Conservation (phyloP, 2,888 invertebrate genomes). For the Dendrolimus houi region DNA sequence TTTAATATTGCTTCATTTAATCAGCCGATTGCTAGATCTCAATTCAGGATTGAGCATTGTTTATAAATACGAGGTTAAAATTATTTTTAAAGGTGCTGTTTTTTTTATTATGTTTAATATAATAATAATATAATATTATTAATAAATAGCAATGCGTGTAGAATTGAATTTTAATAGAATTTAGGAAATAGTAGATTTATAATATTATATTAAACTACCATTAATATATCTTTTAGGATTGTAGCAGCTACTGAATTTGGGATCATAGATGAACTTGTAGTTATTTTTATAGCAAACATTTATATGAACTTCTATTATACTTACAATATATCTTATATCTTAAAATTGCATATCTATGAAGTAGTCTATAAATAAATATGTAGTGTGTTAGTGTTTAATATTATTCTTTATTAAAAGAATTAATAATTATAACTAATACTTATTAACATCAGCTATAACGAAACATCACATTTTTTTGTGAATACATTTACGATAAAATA, state of each 20-base stretch:
- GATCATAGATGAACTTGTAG: slow-evolving; percentile 40
- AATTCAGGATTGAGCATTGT: no score
- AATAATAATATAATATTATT: slow-evolving; percentile 11
- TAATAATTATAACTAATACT: no score
- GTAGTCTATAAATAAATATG: neutral
- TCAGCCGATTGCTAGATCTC: no score
- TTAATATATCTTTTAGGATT: neutral
- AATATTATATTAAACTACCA: no score
- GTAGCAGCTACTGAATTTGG: slow-evolving; percentile 27
- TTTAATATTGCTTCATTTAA: no score
- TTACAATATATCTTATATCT: slow-evolving; percentile 4
- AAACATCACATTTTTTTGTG: no score
- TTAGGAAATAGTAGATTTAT: neutral
- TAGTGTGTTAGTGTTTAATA: no score
- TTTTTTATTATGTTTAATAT: slow-evolving; percentile 12
- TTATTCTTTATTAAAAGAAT: no score
- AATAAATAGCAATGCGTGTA: slow-evolving; percentile 33
- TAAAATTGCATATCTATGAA: slow-evolving; percentile 1
- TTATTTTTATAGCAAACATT: slow-evolving; percentile 30
- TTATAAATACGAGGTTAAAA: no score
- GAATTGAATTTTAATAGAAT: slow-evolving; percentile 27
- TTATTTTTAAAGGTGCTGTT: no score
- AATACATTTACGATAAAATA: no score
- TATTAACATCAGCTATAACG: no score
- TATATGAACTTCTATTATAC: slow-evolving; percentile 5